Conservation (phyloP, 2,797 vertebrate species). For the Chromis chromis region DNA sequence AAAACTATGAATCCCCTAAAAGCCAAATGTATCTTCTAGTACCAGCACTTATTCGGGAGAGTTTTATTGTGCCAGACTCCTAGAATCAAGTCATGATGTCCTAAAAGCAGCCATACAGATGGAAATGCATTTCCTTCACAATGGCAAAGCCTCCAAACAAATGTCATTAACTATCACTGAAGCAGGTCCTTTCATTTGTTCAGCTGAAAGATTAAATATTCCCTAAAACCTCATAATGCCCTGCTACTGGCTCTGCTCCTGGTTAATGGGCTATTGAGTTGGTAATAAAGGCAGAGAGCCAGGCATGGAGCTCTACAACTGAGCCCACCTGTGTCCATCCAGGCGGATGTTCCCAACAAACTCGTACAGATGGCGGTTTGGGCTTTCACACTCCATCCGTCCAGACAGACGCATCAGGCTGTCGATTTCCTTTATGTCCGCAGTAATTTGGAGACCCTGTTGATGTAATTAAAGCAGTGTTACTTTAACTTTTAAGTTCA, state of each 20-base stretch:
- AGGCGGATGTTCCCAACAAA: slow-evolving; percentile 97
- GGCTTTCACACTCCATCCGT: slow-evolving; percentile 96
- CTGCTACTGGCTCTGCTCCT: slow-evolving; percentile 11
- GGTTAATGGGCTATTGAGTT: slow-evolving; percentile 25
- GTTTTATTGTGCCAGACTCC: slow-evolving; percentile 1
- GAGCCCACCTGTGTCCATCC: slow-evolving; percentile 91
- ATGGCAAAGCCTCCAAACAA: slow-evolving; percentile 30
- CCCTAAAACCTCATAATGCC: slow-evolving; percentile 24
- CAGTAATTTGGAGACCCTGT: slow-evolving; percentile 92
- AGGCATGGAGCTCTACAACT: not conserved
- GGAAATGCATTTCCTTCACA: slow-evolving; percentile 17
- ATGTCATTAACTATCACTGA: slow-evolving; percentile 34
- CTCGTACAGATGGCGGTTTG: slow-evolving; percentile 97
- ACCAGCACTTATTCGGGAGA: not conserved
- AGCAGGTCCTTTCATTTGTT: slow-evolving; percentile 43
- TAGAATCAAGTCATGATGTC: slow-evolving; percentile 2
- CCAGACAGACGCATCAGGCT: slow-evolving; percentile 92
- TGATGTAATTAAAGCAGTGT: slow-evolving; percentile 34
- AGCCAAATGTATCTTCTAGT: not conserved
- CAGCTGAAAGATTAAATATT: slow-evolving; percentile 36
- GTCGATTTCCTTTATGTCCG: slow-evolving; percentile 95
- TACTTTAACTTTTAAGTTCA: not conserved
- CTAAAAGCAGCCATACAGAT: slow-evolving; percentile 9
- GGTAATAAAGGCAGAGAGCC: slow-evolving; percentile 5
- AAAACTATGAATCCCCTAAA: not conserved